A percentile compares a stretch with the other conserved stretches of the same genome.
Evolutionary conservation across 2,113 vertebrate species (phyloP).

Genomic region (Pungitius pungitius): DNA sequence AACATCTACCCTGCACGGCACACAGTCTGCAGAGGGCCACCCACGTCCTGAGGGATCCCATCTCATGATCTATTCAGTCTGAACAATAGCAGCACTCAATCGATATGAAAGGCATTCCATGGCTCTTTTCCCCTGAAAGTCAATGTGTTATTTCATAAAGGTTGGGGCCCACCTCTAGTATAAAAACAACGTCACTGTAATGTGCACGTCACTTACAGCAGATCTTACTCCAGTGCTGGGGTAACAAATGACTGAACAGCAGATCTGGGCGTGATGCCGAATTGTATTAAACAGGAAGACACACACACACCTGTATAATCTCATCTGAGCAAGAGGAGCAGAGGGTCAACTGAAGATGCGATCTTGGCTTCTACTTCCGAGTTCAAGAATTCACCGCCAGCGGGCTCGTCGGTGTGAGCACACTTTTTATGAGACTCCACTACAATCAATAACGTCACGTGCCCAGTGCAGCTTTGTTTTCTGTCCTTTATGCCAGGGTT

Average conservation of each 20-base stretch:
- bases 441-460: conserved; percentile 12
- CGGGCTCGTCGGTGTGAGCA: background rate
- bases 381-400: background rate
- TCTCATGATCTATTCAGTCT: background rate
- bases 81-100: background rate
- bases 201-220: background rate
- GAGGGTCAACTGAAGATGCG: background rate
- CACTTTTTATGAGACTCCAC: conserved; percentile 11
- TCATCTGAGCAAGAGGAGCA: background rate
- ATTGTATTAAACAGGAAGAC: too few relatives aligned
- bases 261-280: too few relatives aligned
- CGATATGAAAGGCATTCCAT: background rate
- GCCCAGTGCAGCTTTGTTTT: background rate
- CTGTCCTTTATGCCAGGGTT: background rate
- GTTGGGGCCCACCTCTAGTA: background rate
- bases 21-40: too few relatives aligned
- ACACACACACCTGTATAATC: background rate
- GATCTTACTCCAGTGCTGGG: too few relatives aligned
- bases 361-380: background rate
- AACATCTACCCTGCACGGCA: too few relatives aligned
- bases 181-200: background rate
- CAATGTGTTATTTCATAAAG: background rate
- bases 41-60: background rate
- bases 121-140: background rate
- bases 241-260: too few relatives aligned